Evolutionary conservation across 2,888 invertebrate species (phyloP), one percentile per base, ranked within the genome.

Genomic region (Erebia ligea): DNA sequence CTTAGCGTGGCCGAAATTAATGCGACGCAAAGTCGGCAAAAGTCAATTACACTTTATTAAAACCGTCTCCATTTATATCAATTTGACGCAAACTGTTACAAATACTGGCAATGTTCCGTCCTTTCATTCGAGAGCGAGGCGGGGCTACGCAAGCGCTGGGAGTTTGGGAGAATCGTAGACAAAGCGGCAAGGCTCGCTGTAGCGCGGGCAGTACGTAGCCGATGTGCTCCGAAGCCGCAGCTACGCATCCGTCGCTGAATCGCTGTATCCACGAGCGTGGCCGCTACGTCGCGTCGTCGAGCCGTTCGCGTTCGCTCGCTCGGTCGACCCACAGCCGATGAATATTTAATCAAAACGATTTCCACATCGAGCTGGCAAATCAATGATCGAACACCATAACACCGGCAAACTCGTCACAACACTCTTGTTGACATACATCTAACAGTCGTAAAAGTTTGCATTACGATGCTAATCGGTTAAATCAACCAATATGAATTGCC

Each of bases 11-110:
- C 89, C 90, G 86, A 92, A 92, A 92, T 92, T 92, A 92, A 91
- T 91, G 91, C 89, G 90, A 90, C 89, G 90, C 89, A 89, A 92
- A 92, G 89, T 93, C 90, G 89, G 90, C 92, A 92, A 92, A 92
- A 93, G 92, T 93, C 92, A 92, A 93, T 93, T 93, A 93, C 91
- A 92, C 91, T 92, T 92, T 92, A 93, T 93, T 93, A 93, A 93
- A 93, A 92, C 91, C 92, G 88, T 92, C 92, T 92, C 91, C 92
- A 93, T 92, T 93, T 92, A 93, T 93, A 92, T 93, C 92, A 93
- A 93, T 93, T 93, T 93, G 92, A 92, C 90, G 91, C 92, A 92
- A 93, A 92, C 92, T 92, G 92, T 92, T 92, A 92, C 92, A 92
- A 93, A 93, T 92, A 93, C 92, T 92, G 91, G 91, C 88, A 91